These are phyloP conservation scores for Crenichthys baileyi DNA, from an alignment of 2,797 vertebrate species.

Conservation along the genomic window DNA sequence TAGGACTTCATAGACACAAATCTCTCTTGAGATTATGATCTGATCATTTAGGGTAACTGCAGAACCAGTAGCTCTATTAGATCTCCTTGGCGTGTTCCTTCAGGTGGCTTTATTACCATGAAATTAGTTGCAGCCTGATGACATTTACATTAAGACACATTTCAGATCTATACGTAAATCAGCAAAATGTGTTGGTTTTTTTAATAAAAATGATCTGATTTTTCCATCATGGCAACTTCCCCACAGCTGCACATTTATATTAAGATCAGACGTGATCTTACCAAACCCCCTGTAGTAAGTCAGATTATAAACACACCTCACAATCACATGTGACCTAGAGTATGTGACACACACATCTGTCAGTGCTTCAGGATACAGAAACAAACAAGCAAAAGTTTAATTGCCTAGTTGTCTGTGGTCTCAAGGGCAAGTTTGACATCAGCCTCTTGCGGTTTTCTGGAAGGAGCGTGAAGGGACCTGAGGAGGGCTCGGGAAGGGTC, in stretches of 20 bases:
- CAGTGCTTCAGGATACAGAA: conserved; percentile 31
- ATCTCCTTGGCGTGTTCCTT: conserved; percentile 19
- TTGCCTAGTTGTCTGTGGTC: conserved; percentile 34
- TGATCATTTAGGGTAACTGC: background rate
- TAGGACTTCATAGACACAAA: no score
- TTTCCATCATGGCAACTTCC: conserved; percentile 3
- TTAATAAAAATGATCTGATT: background rate
- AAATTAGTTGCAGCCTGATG: conserved; percentile 15
- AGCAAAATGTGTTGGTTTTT: conserved; percentile 5
- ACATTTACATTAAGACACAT: conserved; percentile 15
- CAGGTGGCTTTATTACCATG: background rate
- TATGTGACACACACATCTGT: conserved; percentile 40
- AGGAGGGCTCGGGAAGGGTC: conserved; percentile 35
- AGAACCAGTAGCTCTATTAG: background rate
- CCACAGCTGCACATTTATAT: background rate
- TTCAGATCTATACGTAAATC: background rate
- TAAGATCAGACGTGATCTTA: background rate
- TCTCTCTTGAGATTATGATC: background rate
- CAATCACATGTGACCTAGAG: background rate
- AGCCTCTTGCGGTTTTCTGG: conserved; percentile 40
- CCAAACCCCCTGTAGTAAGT: background rate
- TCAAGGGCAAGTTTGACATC: conserved; percentile 46
- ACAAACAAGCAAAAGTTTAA: conserved; percentile 40
- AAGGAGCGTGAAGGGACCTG: conserved; percentile 18
- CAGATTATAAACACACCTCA: conserved; percentile 11